Evolutionary conservation across 1,140 invertebrate genomes (phyloP).

Genomic region (Stegodyphus mimosarum): DNA sequence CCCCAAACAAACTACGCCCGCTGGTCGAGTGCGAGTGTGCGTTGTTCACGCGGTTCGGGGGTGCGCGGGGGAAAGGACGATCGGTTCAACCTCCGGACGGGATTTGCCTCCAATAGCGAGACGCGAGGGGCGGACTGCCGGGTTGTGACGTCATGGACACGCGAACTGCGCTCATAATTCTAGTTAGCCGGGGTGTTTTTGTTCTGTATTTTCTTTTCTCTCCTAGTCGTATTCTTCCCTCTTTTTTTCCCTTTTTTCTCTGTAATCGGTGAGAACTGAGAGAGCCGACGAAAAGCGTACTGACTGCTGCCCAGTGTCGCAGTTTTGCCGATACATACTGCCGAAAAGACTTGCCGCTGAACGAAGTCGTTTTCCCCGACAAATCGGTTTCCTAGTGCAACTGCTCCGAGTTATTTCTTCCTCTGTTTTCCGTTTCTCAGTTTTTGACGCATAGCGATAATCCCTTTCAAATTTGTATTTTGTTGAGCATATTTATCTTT

Average conservation of each 20-base stretch:
- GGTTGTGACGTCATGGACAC: conserved; percentile 46
- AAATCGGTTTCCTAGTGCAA: too few species aligned
- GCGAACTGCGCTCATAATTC: conserved; percentile 57
- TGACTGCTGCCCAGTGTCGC: too few species aligned
- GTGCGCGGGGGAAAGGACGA: conserved; percentile 2
- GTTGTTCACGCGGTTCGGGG: conserved; percentile 32
- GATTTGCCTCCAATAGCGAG: conserved; percentile 23
- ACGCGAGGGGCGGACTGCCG: conserved; percentile 22
- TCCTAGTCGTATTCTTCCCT: background rate
- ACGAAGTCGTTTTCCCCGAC: too few species aligned
- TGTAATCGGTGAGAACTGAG: too few species aligned
- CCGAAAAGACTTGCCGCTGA: too few species aligned
- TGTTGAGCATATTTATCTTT: too few species aligned
- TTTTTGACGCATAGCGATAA: too few species aligned
- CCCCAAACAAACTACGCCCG: conserved; percentile 50
- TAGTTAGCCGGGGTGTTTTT: conserved; percentile 11
- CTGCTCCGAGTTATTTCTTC: too few species aligned
- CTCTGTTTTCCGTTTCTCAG: too few species aligned
- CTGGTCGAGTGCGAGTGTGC: conserved; percentile 9
- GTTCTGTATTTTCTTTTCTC: background rate
- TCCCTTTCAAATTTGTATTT: too few species aligned
- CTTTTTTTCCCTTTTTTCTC: conserved; percentile 2
- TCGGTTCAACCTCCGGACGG: background rate
- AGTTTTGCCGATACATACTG: too few species aligned
- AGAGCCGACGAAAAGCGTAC: too few species aligned